Evolutionary conservation across 2,888 invertebrate genomes (phyloP), one percentile per base, ranked within the genome.

Genomic region (Melanostoma scalare): DNA sequence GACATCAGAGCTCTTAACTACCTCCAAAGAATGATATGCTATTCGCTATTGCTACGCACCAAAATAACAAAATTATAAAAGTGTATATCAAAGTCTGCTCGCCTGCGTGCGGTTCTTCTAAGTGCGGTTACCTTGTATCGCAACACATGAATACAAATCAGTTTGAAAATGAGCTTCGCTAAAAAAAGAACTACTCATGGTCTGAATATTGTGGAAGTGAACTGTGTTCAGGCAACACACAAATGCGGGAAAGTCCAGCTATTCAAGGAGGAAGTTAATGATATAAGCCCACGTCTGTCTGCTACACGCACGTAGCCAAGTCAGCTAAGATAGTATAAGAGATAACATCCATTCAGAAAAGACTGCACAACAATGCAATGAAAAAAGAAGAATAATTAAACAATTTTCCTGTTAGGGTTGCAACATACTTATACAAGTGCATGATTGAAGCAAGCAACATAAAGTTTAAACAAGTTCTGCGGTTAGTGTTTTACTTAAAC

Each of bases 131-230:
- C 52, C 60, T 65, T 65, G 60, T 48, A 75, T 84, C 84, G 74
- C 84, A 79, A 74, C 60, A 61, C 53, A 67, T 75, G 79, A 74
- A 84, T 79, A 84, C 79, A 84, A 79, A 79, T 79, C 79, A 71
- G 75, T 56, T 79, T 74, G 74, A 44, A 67, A 74, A 61, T 67
- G 33, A 36, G 71, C 46, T 71, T 68, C 35, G 33, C 44, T 38
- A 40, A 42, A 20, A 33, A 73, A 56, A 52, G 20, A 68, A 60
- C 20, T 6, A n/a, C 10, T 30, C 9, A 2, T 71, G 46, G 55
- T 53, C 44, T 10, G 52, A 73, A 61, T 50, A 63, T 38, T 55
- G 68, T 73, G 61, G 52, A 67, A 73, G 42, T 10, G 61, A 76
- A 72, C 67, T 81, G 44, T 55, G 67, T 61, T 78, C 36, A 73